Evolutionary conservation across 2,888 invertebrate species (phyloP).

Genomic region (Syritta pipiens): DNA sequence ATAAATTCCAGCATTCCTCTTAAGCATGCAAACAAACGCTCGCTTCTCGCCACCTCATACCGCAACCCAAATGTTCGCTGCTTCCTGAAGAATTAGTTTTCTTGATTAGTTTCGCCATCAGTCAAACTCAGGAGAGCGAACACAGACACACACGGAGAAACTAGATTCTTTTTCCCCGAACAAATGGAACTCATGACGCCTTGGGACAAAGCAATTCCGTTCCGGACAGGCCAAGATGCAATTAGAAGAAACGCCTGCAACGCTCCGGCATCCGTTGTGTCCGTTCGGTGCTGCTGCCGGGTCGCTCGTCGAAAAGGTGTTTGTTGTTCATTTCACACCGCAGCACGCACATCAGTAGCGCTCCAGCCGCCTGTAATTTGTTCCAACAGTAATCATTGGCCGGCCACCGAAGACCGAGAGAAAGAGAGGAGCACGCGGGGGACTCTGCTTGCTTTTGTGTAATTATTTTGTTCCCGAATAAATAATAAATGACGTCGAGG

Average conservation of each 20-base stretch:
- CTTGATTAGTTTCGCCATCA: slow-evolving; percentile 65
- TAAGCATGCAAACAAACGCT: background rate
- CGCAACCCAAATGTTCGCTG: background rate
- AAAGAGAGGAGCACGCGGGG: background rate
- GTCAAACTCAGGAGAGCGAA: slow-evolving; percentile 54
- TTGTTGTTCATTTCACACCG: slow-evolving; percentile 40
- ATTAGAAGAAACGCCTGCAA: slow-evolving; percentile 63
- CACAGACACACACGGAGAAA: slow-evolving; percentile 52
- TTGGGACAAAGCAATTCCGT: slow-evolving; percentile 64
- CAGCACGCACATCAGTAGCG: slow-evolving; percentile 53
- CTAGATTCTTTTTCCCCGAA: slow-evolving; percentile 29
- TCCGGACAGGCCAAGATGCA: slow-evolving; percentile 58
- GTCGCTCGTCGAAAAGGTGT: slow-evolving; percentile 51
- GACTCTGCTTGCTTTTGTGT: slow-evolving; percentile 40
- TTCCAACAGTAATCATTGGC: slow-evolving; percentile 25
- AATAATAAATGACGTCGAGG: slow-evolving; percentile 51
- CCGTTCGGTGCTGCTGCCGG: background rate
- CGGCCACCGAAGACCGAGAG: background rate
- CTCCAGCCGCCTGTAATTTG: slow-evolving; percentile 48
- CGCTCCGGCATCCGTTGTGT: slow-evolving; percentile 38
- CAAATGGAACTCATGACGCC: slow-evolving; percentile 55
- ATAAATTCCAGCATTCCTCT: too few relatives aligned
- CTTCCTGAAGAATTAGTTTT: slow-evolving; percentile 33
- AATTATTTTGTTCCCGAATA: slow-evolving; percentile 63
- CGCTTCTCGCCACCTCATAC: background rate